Conservation (phyloP, 2,797 vertebrate species). For the Leptodactylus fallax region DNA sequence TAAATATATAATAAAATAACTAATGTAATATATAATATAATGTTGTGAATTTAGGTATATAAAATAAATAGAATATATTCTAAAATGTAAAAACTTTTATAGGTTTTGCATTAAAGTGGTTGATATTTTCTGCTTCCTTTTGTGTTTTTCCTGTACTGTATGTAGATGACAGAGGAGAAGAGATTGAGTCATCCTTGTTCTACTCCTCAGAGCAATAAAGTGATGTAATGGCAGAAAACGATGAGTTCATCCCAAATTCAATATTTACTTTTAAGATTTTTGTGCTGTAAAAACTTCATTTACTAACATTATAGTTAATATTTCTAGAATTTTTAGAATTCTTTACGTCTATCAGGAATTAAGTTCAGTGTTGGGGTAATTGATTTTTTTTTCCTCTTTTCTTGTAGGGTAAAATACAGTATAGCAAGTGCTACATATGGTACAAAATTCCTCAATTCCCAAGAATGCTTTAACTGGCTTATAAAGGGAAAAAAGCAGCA, state of each 20-base stretch:
- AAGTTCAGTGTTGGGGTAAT: neutral
- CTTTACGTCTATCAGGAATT: too few species aligned
- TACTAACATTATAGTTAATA: neutral
- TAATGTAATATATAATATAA: too few species aligned
- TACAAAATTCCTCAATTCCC: constrained; percentile 28
- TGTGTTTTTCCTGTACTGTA: too few species aligned
- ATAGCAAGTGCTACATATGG: neutral
- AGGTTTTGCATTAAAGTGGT: too few species aligned
- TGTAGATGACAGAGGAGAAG: neutral
- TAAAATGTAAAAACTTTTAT: too few species aligned
- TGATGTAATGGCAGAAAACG: neutral
- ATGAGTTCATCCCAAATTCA: neutral
- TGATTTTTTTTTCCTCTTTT: neutral
- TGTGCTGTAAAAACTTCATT: neutral
- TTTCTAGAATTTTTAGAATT: neutral
- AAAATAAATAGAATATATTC: too few species aligned
- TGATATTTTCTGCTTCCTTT: neutral
- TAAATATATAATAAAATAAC: too few species aligned
- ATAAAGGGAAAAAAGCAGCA: neutral
- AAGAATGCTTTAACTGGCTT: neutral
- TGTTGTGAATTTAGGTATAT: too few species aligned
- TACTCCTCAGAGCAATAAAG: neutral
- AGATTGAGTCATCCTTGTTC: too few species aligned
- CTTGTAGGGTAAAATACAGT: neutral
- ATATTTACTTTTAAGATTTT: neutral